Evolutionary conservation across 2,797 vertebrate species (phyloP), one percentile per base, ranked within the genome.

Genomic region (Sitta carolinensis): DNA sequence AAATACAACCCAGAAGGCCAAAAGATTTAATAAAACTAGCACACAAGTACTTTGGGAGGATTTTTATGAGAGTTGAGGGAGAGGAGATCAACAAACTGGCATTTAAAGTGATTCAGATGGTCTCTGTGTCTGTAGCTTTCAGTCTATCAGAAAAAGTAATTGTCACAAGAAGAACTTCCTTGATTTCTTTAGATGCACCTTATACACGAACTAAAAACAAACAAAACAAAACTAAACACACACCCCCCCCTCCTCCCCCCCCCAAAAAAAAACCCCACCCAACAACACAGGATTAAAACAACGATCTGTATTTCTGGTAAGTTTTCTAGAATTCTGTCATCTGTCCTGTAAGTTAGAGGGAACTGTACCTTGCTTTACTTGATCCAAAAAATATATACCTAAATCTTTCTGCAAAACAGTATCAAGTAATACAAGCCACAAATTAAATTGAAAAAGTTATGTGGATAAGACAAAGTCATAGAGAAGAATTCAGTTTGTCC

Each of bases 91-190:
- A 89, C 68, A 61, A 79, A 90, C 6, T 29, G 32, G n/a, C 59
- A 90, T 89, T 83, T 94, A 38, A 93, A 89, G 84, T 91, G 5
- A 81, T 80, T 93, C 73, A 94, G 50, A 61, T 13, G 61, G 85
- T 38, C 36, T 82, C 84, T 85, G 82, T 82, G 26, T 52, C 77
- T 38, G 34, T 30, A 79, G 48, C 52, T 95, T 85, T 72, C 80
- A 67, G 18, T 66, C 12, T 26, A 48, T 10, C 26, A 64, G 5
- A 68, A 61, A 75, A 94, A 96, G 75, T 45, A 93, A 63, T 15
- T 54, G 18, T 50, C 52, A 87, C 7, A 68, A 61, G 17, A 82
- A 51, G 19, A 83, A 52, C 20, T 34, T 45, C 25, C 20, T 76
- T 64, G 16, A 73, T 74, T 89, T 79, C 51, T 52, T 63, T 61